These are phyloP conservation scores for Cantharis nigra DNA, from an alignment of 2,888 invertebrate species.

Conservation along the genomic window DNA sequence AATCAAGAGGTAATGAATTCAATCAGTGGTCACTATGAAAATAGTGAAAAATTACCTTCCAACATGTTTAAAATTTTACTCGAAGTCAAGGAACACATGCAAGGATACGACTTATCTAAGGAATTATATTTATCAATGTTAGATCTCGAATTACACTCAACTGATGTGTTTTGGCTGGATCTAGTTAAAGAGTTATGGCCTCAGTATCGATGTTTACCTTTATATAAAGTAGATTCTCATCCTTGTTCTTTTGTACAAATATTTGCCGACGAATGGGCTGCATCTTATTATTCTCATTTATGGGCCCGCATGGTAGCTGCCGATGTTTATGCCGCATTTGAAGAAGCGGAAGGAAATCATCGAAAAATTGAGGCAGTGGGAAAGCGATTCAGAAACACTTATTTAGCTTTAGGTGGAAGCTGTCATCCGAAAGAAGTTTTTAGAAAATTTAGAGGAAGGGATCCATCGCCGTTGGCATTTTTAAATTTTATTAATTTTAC, in stretches of 20 bases:
- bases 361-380: slow-evolving; percentile 64
- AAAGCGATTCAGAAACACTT: slow-evolving; percentile 78
- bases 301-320: slow-evolving; percentile 92
- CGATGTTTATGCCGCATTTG: slow-evolving; percentile 85
- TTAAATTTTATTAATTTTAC: slow-evolving; percentile 65
- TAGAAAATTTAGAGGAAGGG: slow-evolving; percentile 87
- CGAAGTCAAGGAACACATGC: slow-evolving; percentile 72
- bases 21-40: slow-evolving; percentile 77
- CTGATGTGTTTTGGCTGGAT: slow-evolving; percentile 81
- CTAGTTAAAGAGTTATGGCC: slow-evolving; percentile 80
- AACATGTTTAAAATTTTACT: slow-evolving; percentile 67
- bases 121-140: slow-evolving; percentile 81
- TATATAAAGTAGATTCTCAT: slow-evolving; percentile 80
- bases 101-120: slow-evolving; percentile 77
- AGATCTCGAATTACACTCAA: slow-evolving; percentile 81
- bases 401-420: slow-evolving; percentile 81
- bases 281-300: slow-evolving; percentile 81
- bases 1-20: slow-evolving; percentile 61
- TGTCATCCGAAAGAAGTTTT: slow-evolving; percentile 84
- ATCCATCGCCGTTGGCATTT: slow-evolving; percentile 84
- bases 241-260: slow-evolving; percentile 85
- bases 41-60: slow-evolving; percentile 71
- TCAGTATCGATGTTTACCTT: slow-evolving; percentile 75
- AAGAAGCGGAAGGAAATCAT: slow-evolving; percentile 65
- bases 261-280: slow-evolving; percentile 82